Evolutionary conservation across 2,888 invertebrate species (phyloP).

Genomic region (Cyaniris semiargus): DNA sequence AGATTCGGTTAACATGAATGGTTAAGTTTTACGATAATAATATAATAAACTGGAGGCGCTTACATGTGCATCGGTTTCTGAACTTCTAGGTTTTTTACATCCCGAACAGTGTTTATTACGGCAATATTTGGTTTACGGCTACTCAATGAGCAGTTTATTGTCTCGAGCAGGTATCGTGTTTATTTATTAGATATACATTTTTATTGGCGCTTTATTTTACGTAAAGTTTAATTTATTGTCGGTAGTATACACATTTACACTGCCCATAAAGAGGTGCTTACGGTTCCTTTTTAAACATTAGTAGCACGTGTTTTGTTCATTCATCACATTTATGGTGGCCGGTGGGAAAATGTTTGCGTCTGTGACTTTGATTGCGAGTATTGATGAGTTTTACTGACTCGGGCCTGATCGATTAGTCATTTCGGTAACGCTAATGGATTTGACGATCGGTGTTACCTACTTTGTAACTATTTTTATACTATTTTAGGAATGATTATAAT

Average conservation of each 20-base stretch:
- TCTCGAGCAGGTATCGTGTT: conserved; percentile 79
- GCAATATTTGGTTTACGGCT: conserved; percentile 80
- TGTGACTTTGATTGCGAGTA: conserved; percentile 33
- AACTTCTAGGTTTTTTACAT: conserved; percentile 54
- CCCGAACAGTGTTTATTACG: conserved; percentile 78
- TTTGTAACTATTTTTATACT: background rate
- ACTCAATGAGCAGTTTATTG: conserved; percentile 77
- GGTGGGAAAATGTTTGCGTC: conserved; percentile 77
- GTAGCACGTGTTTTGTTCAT: conserved; percentile 80
- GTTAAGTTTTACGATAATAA: conserved; percentile 66
- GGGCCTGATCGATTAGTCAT: background rate
- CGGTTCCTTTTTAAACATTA: conserved; percentile 77
- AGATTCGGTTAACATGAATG: conserved; percentile 15
- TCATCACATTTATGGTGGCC: conserved; percentile 79
- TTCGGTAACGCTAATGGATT: background rate
- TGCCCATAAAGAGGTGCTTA: conserved; percentile 79
- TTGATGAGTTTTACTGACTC: conserved; percentile 19
- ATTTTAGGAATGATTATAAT: background rate
- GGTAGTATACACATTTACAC: conserved; percentile 78
- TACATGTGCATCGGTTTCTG: conserved; percentile 42
- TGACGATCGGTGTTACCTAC: background rate
- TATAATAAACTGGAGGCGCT: conserved; percentile 61
- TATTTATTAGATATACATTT: conserved; percentile 81
- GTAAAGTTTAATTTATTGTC: conserved; percentile 80
- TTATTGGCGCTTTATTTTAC: conserved; percentile 80